phyloP scores from a whole-genome alignment of 2,888 invertebrate genomes.

The Keiferia lycopersicella region DNA sequence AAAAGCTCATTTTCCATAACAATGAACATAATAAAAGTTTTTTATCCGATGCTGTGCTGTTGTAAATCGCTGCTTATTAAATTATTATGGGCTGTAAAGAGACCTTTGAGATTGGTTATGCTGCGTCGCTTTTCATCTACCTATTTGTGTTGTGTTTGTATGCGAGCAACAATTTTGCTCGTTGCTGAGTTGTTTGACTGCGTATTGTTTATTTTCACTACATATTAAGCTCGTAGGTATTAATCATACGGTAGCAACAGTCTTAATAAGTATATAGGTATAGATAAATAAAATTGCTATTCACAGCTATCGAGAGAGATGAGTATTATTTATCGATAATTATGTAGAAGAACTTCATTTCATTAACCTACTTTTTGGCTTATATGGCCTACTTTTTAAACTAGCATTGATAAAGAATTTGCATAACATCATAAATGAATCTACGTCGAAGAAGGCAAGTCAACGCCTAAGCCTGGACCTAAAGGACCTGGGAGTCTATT shows the following conservation, averaged over 20 bases:
- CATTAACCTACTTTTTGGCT: too few species aligned
- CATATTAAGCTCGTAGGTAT: neutral
- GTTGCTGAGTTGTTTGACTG: neutral
- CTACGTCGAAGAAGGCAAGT: too few species aligned
- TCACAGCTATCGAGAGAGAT: neutral
- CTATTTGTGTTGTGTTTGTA: slow-evolving; percentile 11
- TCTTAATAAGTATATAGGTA: neutral
- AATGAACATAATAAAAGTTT: slow-evolving; percentile 66
- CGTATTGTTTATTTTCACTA: neutral
- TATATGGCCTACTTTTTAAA: too few species aligned
- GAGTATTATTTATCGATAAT: neutral
- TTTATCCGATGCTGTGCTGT: slow-evolving; percentile 55
- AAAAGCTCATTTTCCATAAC: slow-evolving; percentile 73
- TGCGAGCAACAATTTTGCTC: slow-evolving; percentile 13
- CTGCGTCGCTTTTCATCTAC: slow-evolving; percentile 23
- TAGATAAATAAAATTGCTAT: slow-evolving; percentile 9
- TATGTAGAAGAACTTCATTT: too few species aligned
- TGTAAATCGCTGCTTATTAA: slow-evolving; percentile 66
- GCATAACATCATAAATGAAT: too few species aligned
- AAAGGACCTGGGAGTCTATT: too few species aligned
- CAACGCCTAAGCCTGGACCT: too few species aligned
- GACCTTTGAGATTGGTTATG: slow-evolving; percentile 43
- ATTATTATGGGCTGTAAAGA: slow-evolving; percentile 59
- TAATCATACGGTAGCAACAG: neutral
- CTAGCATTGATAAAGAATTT: too few species aligned